A percentile compares a stretch with the other conserved stretches of the same genome.
phyloP scores from a whole-genome alignment of 23 tunicate genomes.

The Botrylloides violaceus region DNA sequence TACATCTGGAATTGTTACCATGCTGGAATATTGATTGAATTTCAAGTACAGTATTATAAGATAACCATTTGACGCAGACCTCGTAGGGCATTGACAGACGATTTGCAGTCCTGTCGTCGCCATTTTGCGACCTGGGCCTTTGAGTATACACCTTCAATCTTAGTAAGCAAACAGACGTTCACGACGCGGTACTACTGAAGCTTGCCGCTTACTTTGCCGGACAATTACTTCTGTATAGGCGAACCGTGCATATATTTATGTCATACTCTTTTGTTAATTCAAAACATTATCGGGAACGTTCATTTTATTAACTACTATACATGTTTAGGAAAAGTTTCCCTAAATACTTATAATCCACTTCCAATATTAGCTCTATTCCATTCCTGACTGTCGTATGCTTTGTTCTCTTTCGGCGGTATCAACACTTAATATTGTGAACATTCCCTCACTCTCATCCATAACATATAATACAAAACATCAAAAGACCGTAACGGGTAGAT shows the following conservation, averaged over 20 bases:
- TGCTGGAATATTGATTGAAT: no score
- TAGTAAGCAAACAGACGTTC: background rate
- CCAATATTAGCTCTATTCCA: conserved; percentile 18
- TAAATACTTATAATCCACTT: conserved; percentile 4
- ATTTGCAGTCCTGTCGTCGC: background rate
- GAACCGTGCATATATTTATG: conserved; percentile 5
- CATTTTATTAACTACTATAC: conserved; percentile 16
- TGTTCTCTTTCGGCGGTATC: conserved; percentile 8
- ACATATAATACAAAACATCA: conserved; percentile 20
- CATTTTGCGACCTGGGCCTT: background rate
- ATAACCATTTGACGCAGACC: no score
- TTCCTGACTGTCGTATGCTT: background rate
- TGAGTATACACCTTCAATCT: background rate
- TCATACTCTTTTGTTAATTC: background rate
- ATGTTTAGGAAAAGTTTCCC: background rate
- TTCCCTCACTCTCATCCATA: conserved; percentile 1
- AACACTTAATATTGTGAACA: background rate
- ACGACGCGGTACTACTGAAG: background rate
- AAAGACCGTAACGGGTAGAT: conserved; percentile 5
- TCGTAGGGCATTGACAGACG: no score
- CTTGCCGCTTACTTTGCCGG: conserved; percentile 8
- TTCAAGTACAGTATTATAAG: no score
- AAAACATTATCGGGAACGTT: conserved; percentile 1
- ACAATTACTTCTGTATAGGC: conserved; percentile 7
- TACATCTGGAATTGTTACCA: no score